Evolutionary conservation across 2,113 vertebrate species (phyloP), one percentile per base, ranked within the genome.

Genomic region (Strigops habroptila): DNA sequence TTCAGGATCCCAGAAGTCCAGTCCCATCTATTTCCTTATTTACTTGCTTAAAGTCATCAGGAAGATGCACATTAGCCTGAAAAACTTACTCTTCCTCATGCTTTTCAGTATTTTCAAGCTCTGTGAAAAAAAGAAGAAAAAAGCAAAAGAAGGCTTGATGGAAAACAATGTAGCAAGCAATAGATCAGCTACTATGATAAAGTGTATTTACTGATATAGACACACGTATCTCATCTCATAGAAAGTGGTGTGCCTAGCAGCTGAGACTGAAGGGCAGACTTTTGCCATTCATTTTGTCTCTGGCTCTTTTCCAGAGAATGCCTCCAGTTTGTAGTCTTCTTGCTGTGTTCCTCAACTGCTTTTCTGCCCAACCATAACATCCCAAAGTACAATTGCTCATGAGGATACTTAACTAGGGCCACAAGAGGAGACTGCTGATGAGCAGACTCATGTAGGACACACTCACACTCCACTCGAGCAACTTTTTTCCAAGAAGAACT

Each of bases 81-180:
- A 44, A 95, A 44, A 98, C 98, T 98, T 98, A 98, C 98, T 96
- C 60, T 98, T 98, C 95, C 62, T 98, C 96, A 98, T n/a, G 12
- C 97, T 98, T 95, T 97, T 97, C 79, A 98, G 5, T 95, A 98
- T 97, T 96, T 98, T 98, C 96, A 98, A 86, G 93, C 98, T 98
- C 98, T 98, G 94, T n/a, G 88, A 87, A 92, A 12, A 53, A 43
- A 91, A 49, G 93, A 53, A 83, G n/a, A 52, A 43, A 76, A 24
- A 41, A n/a, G 52, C 60, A 49, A 52, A 88, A 83, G 30, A 53
- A 62, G 39, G 14, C 3, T 37, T 73, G 25, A 88, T 89, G 17
- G 57, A 14, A 37, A 70, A 82, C 82, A 78, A n/a, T 4, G 4
- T 41, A 10, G 30, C 48, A 70, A 74, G 63, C 48, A 85, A 14